Evolutionary conservation across 2,888 invertebrate genomes (phyloP).

Genomic region (Pristionchus entomophagus): DNA sequence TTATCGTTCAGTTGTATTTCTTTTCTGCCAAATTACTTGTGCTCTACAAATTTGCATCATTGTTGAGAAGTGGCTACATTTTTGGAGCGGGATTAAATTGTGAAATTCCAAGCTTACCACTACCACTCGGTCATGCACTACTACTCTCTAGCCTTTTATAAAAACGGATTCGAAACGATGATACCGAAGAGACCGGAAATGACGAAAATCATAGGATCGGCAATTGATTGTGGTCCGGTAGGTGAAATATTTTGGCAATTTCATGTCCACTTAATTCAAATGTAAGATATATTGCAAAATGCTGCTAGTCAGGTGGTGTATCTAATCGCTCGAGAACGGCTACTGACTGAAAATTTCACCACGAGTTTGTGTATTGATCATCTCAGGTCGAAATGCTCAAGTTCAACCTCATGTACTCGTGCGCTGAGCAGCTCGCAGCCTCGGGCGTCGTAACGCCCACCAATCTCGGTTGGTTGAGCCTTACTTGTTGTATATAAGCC

Average conservation of each 20-base stretch:
- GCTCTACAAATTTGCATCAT: no score
- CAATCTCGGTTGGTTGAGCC: background rate
- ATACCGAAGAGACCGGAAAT: slow-evolving; percentile 70
- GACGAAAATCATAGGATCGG: slow-evolving; percentile 74
- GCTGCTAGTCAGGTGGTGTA: no score
- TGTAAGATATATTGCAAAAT: no score
- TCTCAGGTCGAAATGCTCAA: slow-evolving; percentile 71
- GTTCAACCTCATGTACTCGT: slow-evolving; percentile 75
- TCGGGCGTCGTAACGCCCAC: background rate
- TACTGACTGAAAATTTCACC: no score
- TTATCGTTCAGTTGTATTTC: no score
- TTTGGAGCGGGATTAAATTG: background rate
- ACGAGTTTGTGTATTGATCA: no score
- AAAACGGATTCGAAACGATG: slow-evolving; percentile 70
- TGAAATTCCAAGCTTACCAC: slow-evolving; percentile 62
- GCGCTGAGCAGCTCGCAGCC: slow-evolving; percentile 54
- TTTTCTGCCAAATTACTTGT: no score
- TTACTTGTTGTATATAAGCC: no score
- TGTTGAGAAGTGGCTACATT: no score
- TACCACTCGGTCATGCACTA: slow-evolving; percentile 71
- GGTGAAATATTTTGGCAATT: background rate
- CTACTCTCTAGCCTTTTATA: slow-evolving; percentile 72
- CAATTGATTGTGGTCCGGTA: slow-evolving; percentile 73
- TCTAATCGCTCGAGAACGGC: no score
- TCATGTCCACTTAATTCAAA: background rate